These are phyloP conservation scores for Perodicticus potto DNA, from an alignment of 2,797 vertebrate species.

Conservation along the genomic window DNA sequence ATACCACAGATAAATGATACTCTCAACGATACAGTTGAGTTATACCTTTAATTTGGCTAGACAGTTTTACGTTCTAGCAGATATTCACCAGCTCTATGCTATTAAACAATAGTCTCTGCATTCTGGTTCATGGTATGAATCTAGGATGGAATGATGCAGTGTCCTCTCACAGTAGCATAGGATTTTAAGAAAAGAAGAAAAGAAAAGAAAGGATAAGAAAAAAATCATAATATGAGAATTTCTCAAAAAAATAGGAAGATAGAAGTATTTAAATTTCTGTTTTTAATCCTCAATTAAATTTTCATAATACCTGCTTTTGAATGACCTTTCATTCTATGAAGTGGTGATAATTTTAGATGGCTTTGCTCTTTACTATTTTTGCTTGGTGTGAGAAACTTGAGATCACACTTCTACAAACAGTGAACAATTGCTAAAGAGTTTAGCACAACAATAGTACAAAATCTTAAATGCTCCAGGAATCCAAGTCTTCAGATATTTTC, in stretches of 20 bases:
- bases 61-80: not conserved
- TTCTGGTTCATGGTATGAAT: not conserved
- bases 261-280: not conserved
- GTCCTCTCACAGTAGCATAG: not conserved
- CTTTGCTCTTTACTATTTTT: not conserved
- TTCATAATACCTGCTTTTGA: not conserved
- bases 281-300: not conserved
- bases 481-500: not conserved
- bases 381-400: not conserved
- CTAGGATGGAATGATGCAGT: not conserved
- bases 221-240: not conserved
- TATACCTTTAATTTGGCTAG: not conserved
- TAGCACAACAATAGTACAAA: not conserved
- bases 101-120: not conserved
- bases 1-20: not conserved
- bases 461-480: not conserved
- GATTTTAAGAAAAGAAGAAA: not conserved
- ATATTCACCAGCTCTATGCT: not conserved
- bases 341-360: not conserved
- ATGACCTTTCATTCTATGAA: not conserved
- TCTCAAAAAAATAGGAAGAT: slow-evolving; percentile 1
- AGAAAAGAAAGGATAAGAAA: not conserved
- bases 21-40: not conserved
- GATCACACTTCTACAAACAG: not conserved
- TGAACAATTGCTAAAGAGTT: not conserved